phyloP scores from a whole-genome alignment of 2,888 invertebrate species.

The Ceramica pisi region DNA sequence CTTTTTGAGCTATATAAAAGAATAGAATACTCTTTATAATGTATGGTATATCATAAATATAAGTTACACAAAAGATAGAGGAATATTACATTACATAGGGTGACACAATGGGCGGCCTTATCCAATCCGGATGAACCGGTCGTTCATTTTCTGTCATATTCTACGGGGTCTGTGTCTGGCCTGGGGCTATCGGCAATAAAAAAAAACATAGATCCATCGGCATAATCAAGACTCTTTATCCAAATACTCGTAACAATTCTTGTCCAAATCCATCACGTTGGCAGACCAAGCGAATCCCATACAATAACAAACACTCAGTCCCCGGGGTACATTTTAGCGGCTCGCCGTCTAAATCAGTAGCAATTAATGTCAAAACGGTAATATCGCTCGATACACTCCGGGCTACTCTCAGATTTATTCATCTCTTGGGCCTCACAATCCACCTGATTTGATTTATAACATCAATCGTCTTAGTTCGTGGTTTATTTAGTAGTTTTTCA shows the following conservation, averaged over 20 bases:
- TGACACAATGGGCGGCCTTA: too few relatives aligned
- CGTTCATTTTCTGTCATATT: too few relatives aligned
- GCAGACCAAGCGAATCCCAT: conserved; percentile 34
- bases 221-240: not conserved
- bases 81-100: too few relatives aligned
- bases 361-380: conserved; percentile 87
- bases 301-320: conserved; percentile 48
- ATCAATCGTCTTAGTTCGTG: conserved; percentile 63
- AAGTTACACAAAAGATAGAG: too few relatives aligned
- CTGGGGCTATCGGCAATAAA: too few relatives aligned
- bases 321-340: conserved; percentile 76
- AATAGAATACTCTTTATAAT: too few relatives aligned
- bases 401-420: conserved; percentile 81
- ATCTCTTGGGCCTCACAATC: conserved; percentile 67
- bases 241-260: conserved; percentile 3
- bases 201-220: not conserved
- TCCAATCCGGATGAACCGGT: too few relatives aligned
- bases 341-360: conserved; percentile 79
- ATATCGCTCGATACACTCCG: conserved; percentile 79
- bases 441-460: conserved; percentile 67
- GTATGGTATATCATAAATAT: too few relatives aligned
- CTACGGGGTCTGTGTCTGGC: too few relatives aligned
- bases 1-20: not conserved
- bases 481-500: conserved; percentile 65
- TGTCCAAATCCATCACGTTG: conserved; percentile 30